Evolutionary conservation across 2,888 invertebrate genomes (phyloP).

Genomic region (Tenthredo distinguenda): DNA sequence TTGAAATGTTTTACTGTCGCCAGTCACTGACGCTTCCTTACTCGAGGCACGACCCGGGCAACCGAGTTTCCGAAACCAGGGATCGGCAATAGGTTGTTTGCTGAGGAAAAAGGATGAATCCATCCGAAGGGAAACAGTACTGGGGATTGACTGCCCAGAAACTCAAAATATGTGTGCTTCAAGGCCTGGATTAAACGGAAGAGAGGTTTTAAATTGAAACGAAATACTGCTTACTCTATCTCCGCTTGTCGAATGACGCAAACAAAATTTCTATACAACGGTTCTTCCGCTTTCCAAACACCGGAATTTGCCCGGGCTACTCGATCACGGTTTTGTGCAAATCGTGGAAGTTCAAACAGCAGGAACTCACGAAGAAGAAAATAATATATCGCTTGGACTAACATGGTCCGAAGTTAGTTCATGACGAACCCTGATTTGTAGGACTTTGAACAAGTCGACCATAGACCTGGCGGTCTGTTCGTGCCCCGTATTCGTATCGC

Average conservation of each 20-base stretch:
- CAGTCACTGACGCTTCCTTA: constrained; percentile 13
- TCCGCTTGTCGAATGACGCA: constrained; percentile 2
- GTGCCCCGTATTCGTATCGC: constrained; percentile 6
- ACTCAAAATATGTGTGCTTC: constrained; percentile 9
- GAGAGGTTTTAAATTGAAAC: constrained; percentile 27
- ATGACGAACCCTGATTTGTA: neutral
- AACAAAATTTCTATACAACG: neutral
- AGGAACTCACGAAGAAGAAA: neutral
- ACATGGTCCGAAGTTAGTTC: neutral
- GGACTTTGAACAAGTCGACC: neutral
- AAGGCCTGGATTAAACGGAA: constrained; percentile 2
- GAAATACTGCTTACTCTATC: constrained; percentile 1
- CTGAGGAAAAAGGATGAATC: constrained; percentile 1
- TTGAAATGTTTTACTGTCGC: constrained; percentile 29
- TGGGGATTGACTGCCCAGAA: neutral
- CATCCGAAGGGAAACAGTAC: neutral
- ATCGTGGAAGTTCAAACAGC: neutral
- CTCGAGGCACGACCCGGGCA: constrained; percentile 6
- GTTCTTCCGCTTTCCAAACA: neutral
- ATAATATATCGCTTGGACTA: neutral
- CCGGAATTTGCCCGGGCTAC: neutral
- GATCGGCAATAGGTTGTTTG: constrained; percentile 24
- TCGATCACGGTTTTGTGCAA: neutral
- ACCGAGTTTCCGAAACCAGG: neutral
- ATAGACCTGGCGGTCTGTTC: neutral